Conservation (phyloP, 2,113 vertebrate genomes). For the Nannospalax galili region DNA sequence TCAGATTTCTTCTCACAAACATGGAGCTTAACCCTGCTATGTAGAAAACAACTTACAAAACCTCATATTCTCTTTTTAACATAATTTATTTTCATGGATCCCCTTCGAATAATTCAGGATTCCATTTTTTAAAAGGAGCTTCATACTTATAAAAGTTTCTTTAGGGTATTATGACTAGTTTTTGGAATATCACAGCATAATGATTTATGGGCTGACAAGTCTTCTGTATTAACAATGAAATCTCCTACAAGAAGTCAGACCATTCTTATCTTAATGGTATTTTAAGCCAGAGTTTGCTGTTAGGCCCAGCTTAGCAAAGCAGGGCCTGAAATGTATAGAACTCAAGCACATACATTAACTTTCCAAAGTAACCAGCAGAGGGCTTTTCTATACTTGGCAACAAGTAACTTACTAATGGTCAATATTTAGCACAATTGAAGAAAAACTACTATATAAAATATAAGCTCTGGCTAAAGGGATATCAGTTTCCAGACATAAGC, state of each 20-base stretch:
- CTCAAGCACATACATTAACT: neutral
- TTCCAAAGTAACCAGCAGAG: conserved; percentile 64
- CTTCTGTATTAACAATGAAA: conserved; percentile 60
- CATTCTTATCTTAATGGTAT: conserved; percentile 58
- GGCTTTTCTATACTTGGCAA: conserved; percentile 58
- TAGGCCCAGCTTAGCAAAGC: neutral
- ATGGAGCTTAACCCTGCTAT: conserved; percentile 28
- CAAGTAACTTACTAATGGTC: neutral
- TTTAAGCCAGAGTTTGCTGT: conserved; percentile 37
- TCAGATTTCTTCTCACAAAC: conserved; percentile 58
- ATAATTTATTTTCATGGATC: conserved; percentile 33
- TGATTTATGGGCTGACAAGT: conserved; percentile 60
- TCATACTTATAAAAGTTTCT: conserved; percentile 68
- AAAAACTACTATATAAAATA: conserved; percentile 7
- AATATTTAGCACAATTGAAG: neutral
- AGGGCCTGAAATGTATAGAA: neutral
- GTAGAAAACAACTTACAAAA: conserved; percentile 57
- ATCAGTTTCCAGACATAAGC: neutral
- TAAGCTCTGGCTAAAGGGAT: conserved; percentile 21
- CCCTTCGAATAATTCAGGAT: conserved; percentile 1
- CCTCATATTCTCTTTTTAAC: conserved; percentile 55
- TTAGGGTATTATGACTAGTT: conserved; percentile 39
- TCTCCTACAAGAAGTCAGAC: conserved; percentile 47
- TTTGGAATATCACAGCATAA: conserved; percentile 38
- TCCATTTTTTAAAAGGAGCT: conserved; percentile 33